These are phyloP conservation scores for Eupelmus urozonus DNA, from an alignment of 2,888 invertebrate species.

Conservation along the genomic window DNA sequence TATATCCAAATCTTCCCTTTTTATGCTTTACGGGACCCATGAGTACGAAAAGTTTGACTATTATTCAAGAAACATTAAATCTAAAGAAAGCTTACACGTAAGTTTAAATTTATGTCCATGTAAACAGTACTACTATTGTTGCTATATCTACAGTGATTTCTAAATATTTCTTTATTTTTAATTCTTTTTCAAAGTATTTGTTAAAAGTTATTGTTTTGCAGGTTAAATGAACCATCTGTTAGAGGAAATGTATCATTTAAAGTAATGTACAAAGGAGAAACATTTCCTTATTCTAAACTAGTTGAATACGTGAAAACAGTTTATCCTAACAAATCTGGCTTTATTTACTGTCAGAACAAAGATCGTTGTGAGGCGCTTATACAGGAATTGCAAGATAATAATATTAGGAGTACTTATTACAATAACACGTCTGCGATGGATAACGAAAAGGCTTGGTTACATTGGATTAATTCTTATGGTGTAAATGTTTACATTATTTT, in stretches of 20 bases:
- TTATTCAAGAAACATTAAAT: background rate
- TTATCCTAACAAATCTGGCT: slow-evolving; percentile 11
- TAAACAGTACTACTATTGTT: too few species aligned
- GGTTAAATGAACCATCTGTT: slow-evolving; percentile 37
- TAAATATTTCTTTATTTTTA: background rate
- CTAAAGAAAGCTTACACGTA: slow-evolving; percentile 33
- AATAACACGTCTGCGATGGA: background rate
- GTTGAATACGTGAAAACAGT: slow-evolving; percentile 17
- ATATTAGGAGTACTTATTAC: slow-evolving; percentile 6
- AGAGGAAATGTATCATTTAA: slow-evolving; percentile 23
- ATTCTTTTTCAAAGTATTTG: background rate
- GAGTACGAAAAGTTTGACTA: background rate
- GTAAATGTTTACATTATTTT: background rate
- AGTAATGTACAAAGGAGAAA: slow-evolving; percentile 35
- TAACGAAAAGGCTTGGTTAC: slow-evolving; percentile 4
- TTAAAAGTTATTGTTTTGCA: slow-evolving; percentile 1
- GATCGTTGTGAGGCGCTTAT: background rate
- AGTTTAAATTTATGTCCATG: too few species aligned
- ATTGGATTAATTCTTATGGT: background rate
- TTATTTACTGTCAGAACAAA: slow-evolving; percentile 31
- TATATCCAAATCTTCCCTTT: slow-evolving; percentile 9
- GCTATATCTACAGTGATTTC: too few species aligned
- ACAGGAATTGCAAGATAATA: background rate
- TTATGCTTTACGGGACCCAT: slow-evolving; percentile 26
- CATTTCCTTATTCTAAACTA: background rate